phyloP scores from a whole-genome alignment of 1,140 invertebrate species.

The Drosophila sulfurigaster region DNA sequence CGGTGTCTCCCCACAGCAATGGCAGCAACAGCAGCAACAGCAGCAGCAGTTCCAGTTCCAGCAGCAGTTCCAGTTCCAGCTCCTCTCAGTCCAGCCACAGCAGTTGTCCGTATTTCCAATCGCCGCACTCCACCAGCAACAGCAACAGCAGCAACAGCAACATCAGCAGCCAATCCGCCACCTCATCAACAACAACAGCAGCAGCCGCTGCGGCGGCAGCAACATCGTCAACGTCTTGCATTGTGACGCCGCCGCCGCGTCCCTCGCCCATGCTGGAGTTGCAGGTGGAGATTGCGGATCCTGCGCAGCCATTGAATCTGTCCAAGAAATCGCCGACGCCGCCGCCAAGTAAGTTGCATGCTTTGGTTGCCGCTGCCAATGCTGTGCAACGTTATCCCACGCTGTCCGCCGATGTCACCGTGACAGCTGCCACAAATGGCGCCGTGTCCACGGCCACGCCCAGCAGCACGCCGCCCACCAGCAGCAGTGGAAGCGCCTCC shows the following conservation, averaged over 20 bases:
- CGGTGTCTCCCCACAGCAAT: constrained; percentile 70
- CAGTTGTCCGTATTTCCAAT: constrained; percentile 85
- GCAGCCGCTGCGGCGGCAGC: neutral
- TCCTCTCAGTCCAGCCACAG: constrained; percentile 42
- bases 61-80: constrained; percentile 52
- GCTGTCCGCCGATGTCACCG: constrained; percentile 76
- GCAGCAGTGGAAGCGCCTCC: constrained; percentile 71
- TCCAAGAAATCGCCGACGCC: constrained; percentile 95
- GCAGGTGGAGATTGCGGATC: constrained; percentile 92
- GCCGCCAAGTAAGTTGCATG: constrained; percentile 87
- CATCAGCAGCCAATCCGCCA: constrained; percentile 11
- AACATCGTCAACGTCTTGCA: constrained; percentile 39
- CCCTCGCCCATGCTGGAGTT: constrained; percentile 88
- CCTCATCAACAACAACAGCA: constrained; percentile 6
- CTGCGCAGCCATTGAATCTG: constrained; percentile 93
- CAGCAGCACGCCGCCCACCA: constrained; percentile 58
- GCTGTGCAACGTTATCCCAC: constrained; percentile 78
- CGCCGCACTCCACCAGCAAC: constrained; percentile 80
- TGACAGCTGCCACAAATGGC: constrained; percentile 62
- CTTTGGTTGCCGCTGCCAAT: constrained; percentile 73
- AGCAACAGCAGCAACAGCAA: constrained; percentile 50
- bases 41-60: constrained; percentile 62
- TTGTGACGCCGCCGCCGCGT: constrained; percentile 70
- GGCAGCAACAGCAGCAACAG: constrained; percentile 57
- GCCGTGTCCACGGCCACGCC: constrained; percentile 27